Percentiles rank a stretch among this genome's conserved stretches.
phyloP scores from a whole-genome alignment of 2,888 invertebrate species.

The Automeris io region DNA sequence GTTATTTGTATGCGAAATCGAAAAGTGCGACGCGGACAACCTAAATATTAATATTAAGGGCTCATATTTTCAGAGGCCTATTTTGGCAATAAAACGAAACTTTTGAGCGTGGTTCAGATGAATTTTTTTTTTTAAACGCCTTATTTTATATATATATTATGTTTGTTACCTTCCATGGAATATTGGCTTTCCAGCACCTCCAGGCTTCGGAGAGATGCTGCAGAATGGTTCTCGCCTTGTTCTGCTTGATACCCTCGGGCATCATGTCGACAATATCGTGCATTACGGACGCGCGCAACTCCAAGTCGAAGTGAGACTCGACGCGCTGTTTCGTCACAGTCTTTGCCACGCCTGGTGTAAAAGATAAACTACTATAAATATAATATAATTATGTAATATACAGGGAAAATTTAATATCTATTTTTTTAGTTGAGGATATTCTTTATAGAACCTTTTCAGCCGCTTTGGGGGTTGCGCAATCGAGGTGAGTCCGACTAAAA shows the following conservation, averaged over 20 bases:
- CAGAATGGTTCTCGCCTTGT: constrained; percentile 98
- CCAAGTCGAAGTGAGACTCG: constrained; percentile 99
- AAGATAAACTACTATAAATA: not conserved
- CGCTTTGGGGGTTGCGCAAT: too few relatives aligned
- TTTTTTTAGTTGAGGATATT: too few relatives aligned
- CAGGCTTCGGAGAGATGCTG: constrained; percentile 99
- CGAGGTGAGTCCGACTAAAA: too few relatives aligned
- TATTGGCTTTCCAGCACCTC: constrained; percentile 99
- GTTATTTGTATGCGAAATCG: too few relatives aligned
- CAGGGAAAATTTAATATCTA: not conserved
- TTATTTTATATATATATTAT: constrained; percentile 9
- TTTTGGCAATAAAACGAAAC: too few relatives aligned
- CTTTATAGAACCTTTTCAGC: too few relatives aligned
- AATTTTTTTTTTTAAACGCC: not conserved
- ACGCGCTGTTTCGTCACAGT: constrained; percentile 99
- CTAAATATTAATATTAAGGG: too few relatives aligned
- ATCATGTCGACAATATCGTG: constrained; percentile 99
- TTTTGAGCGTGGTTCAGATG: too few relatives aligned
- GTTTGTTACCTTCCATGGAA: constrained; percentile 99
- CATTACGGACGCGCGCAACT: constrained; percentile 97
- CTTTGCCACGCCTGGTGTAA: constrained; percentile 90
- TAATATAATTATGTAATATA: not conserved
- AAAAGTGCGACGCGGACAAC: too few relatives aligned
- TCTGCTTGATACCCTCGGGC: constrained; percentile 99
- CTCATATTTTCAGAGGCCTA: too few relatives aligned